Conservation (phyloP, 2,797 vertebrate genomes). For the Sternarchorhynchus goeldii region DNA sequence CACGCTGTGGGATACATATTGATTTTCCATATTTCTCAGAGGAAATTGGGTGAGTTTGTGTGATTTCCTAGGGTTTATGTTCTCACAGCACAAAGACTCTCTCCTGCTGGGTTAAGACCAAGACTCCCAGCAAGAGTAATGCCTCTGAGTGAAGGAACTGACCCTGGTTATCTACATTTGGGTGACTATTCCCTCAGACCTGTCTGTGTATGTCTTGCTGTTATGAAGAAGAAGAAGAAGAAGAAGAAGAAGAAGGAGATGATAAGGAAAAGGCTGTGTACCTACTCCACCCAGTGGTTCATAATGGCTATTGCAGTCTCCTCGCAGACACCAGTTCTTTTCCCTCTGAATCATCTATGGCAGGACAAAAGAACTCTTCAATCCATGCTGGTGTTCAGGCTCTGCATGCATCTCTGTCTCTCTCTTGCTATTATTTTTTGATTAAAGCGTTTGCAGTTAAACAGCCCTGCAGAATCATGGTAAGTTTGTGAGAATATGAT, state of each 20-base stretch:
- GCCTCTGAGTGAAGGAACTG: neutral
- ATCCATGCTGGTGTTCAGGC: neutral
- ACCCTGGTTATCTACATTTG: no score
- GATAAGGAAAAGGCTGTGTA: no score
- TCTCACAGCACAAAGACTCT: constrained; percentile 21
- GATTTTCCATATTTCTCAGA: constrained; percentile 25
- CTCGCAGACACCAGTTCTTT: neutral
- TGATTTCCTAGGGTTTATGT: neutral
- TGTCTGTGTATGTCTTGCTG: no score
- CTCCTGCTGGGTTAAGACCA: constrained; percentile 19
- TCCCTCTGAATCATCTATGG: neutral
- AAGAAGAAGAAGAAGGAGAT: no score
- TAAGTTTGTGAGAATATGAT: neutral
- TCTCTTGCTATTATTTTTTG: neutral
- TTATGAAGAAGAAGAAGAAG: no score
- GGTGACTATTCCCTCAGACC: no score
- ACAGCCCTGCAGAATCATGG: neutral
- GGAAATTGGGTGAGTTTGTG: neutral
- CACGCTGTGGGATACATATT: constrained; percentile 19
- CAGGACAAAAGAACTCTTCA: neutral
- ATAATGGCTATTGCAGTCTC: neutral
- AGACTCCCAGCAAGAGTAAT: constrained; percentile 13
- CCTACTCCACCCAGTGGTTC: constrained; percentile 27
- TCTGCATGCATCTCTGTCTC: no score
- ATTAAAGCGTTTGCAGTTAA: neutral